phyloP scores from a whole-genome alignment of 1,140 invertebrate species.

The Lepidurus arcticus region DNA sequence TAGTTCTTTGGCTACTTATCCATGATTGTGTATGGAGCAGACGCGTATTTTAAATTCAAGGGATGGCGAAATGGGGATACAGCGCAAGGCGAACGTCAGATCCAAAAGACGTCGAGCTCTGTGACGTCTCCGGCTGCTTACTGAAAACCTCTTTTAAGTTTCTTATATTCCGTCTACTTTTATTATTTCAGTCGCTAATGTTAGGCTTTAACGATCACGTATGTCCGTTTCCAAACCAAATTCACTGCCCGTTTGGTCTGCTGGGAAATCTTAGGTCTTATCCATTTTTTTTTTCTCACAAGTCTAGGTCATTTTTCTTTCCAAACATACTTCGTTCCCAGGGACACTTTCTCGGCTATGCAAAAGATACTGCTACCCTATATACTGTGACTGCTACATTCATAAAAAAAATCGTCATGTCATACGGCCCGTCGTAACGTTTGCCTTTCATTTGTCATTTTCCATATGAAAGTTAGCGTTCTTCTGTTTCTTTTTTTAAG shows the following conservation, averaged over 20 bases:
- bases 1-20: constrained; percentile 75
- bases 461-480: background rate
- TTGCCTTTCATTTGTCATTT: background rate
- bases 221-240: background rate
- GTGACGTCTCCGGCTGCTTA: constrained; percentile 27
- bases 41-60: constrained; percentile 68
- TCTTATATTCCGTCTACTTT: background rate
- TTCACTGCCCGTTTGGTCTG: constrained; percentile 2
- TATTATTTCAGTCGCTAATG: background rate
- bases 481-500: background rate
- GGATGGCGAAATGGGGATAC: constrained; percentile 57
- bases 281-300: background rate
- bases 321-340: background rate
- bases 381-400: constrained; percentile 4
- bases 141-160: background rate
- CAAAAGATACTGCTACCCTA: background rate
- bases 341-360: background rate
- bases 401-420: background rate
- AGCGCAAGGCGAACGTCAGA: constrained; percentile 60
- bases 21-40: constrained; percentile 67
- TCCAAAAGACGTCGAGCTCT: constrained; percentile 23
- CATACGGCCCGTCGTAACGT: background rate
- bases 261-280: background rate
- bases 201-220: background rate
- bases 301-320: background rate